Evolutionary conservation across 2,888 invertebrate species (phyloP), one percentile per base, ranked within the genome.

Genomic region (Periphyllus acericola): DNA sequence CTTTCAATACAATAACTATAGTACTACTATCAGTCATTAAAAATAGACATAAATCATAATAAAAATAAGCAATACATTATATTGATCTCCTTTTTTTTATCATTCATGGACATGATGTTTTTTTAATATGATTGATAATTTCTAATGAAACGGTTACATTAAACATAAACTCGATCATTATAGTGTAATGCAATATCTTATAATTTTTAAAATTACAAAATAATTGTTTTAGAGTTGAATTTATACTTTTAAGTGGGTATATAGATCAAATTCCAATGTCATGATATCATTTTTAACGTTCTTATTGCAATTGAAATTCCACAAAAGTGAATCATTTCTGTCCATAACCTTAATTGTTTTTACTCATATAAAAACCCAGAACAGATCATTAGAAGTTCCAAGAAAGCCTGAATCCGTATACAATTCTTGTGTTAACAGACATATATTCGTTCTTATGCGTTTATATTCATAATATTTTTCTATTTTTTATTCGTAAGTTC

Each of bases 1-100:
- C 55, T 40, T 72, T 72, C n/a, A 78, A 85, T 85, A 11, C 46
- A n/a, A 78, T 85, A 85, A 78, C 52, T 85, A 80, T 80, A 82
- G 46, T 68, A 76, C 66, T 32, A 66, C 25, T 55, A 17, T 66
- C 17, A 66, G 74, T 75, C 83, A 83, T 83, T 75, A 60, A 83
- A 83, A 60, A 85, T 68, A 29, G 17, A 78, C 52, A 68, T 85
- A 85, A 68, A 85, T 85, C 66, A 85, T 11, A 68, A 19, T 52
- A 8, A 68, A 68, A 84, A 68, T 19, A 6, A 34, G 76, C 72
- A 85, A 78, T 78, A 84, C 76, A 83, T 75, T 60, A 29, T 75
- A 76, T 83, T 60, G 36, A 21, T 60, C 36, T n/a, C 21, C 25
- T 55, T 9, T 25, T 66, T 75, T 66, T 84, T 76, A 66, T 60